Evolutionary conservation across 2,888 invertebrate species (phyloP).

Genomic region (Alloplasta piceator): DNA sequence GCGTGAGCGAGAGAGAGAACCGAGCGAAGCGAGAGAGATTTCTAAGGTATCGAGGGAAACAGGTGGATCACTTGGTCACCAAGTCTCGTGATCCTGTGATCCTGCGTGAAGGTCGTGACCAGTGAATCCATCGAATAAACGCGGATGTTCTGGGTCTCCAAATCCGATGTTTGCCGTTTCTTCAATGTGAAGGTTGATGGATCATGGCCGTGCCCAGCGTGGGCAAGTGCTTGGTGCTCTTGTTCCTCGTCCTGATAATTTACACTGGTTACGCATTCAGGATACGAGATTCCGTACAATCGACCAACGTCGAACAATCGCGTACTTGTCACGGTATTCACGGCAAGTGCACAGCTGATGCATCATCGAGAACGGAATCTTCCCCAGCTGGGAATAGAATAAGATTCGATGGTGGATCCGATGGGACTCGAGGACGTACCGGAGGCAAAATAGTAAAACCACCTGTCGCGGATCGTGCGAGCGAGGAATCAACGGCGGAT

Average conservation of each 20-base stretch:
- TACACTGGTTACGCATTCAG: conserved; percentile 77
- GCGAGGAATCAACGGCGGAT: conserved; percentile 18
- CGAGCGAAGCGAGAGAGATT: no score
- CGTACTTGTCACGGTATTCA: conserved; percentile 56
- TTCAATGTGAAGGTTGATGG: conserved; percentile 75
- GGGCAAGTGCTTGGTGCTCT: conserved; percentile 75
- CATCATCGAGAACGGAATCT: conserved; percentile 22
- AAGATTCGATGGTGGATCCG: conserved; percentile 42
- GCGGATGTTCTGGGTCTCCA: no score
- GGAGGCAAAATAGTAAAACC: conserved; percentile 70
- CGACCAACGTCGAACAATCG: conserved; percentile 45
- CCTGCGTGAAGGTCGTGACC: no score
- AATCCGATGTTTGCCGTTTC: conserved; percentile 20
- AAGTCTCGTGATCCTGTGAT: no score
- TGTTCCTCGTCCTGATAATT: conserved; percentile 73
- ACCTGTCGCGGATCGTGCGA: conserved; percentile 72
- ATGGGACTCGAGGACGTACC: conserved; percentile 66
- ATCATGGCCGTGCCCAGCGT: conserved; percentile 78
- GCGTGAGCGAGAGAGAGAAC: no score
- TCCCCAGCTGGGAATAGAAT: conserved; percentile 36
- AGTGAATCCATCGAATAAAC: no score
- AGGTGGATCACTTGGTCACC: no score
- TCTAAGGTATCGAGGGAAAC: no score
- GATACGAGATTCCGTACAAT: conserved; percentile 74
- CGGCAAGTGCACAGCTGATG: conserved; percentile 71